Evolutionary conservation across 35 echinoderm and acorn worm genomes (phyloP), one percentile per base, ranked within the genome.

Genomic region (Acanthaster planci): DNA sequence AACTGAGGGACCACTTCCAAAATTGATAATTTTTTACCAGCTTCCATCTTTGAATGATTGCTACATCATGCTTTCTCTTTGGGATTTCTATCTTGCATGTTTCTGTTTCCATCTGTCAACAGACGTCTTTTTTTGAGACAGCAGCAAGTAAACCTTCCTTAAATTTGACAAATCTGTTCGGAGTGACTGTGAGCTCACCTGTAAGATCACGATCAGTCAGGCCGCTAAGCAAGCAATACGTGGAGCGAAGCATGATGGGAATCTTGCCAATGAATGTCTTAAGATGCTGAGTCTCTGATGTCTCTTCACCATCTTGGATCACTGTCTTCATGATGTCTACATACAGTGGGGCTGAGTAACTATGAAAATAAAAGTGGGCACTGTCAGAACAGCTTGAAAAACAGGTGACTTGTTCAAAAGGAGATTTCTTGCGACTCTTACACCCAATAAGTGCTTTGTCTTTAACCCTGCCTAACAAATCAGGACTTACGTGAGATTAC

Each of bases 151-250:
- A 47, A 47, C 4, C 42, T 47, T 6, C 12, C 42, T 12, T 6
- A 47, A 6, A 47, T 47, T 47, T 6, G 4, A 47, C 12, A 47
- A 47, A 12, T 47, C 4, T 47, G 4, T 47, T 47, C 4, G 4
- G 42, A 6, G 42, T 4, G 4, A 47, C 42, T 47, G 42, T 47
- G 27, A 9, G 32, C 15, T 52, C 40, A 97, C 94, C 94, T 87
- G 96, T 99, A 53, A 99, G 89, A 91, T 99, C 92, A 94, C 96
- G 96, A 94, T 99, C 96, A 23, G 92, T 99, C 34, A 99, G 96
- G 50, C 96, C 96, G 75, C 82, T 99, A 16, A 99, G 85, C 5
- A 99, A 51, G 57, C 96, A 99, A 86, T 99, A 99, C 35, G 96
- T 99, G 55, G 96, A 99, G 35, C 96, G 88, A 76, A 99, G 85